Evolutionary conservation across 1,140 invertebrate species (phyloP).

Genomic region (Bombus pascuorum): DNA sequence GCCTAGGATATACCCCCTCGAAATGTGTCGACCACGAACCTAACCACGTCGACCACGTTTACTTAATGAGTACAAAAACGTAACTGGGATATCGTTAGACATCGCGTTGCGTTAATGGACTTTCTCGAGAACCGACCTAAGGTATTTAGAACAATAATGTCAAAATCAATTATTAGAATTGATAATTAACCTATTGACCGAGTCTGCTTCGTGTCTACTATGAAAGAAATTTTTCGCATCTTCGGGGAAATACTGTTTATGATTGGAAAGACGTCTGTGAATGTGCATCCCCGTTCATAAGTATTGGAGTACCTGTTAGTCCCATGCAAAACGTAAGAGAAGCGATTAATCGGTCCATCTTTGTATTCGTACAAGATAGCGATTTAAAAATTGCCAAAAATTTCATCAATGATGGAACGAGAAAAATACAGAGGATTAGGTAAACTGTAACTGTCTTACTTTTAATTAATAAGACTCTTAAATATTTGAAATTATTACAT

Average conservation of each 20-base stretch:
- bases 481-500: too few species aligned
- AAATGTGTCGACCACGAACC: slow-evolving; percentile 23
- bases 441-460: too few species aligned
- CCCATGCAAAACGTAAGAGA: background rate
- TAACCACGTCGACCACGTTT: slow-evolving; percentile 8
- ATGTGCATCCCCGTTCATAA: background rate
- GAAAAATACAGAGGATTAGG: too few species aligned
- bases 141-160: background rate
- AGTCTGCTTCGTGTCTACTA: background rate
- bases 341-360: too few species aligned
- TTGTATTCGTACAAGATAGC: too few species aligned
- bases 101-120: background rate
- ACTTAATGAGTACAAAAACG: slow-evolving; percentile 26
- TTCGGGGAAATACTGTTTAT: background rate
- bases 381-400: too few species aligned
- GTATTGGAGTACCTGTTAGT: too few species aligned
- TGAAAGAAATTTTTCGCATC: background rate
- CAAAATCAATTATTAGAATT: slow-evolving; percentile 6
- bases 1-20: slow-evolving; percentile 11
- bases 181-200: slow-evolving; percentile 3
- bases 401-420: too few species aligned
- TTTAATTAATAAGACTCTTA: too few species aligned
- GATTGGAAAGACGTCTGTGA: background rate
- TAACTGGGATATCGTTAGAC: background rate
- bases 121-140: background rate